Evolutionary conservation across 2,888 invertebrate genomes (phyloP), one percentile per base, ranked within the genome.

Genomic region (Orthosia gracilis): DNA sequence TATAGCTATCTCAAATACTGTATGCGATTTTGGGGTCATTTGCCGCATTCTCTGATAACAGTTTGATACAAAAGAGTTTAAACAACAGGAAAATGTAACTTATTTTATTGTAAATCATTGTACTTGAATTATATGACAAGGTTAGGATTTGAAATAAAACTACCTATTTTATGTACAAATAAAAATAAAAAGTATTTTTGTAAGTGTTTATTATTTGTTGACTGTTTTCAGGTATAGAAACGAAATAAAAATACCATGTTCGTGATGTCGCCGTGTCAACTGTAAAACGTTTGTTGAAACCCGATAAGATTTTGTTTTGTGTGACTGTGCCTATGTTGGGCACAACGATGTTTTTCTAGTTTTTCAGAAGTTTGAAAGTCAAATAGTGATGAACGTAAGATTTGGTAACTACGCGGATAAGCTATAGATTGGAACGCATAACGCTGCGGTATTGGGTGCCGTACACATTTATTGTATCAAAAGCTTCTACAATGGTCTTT

Each of bases 241-340:
- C 26, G 26, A 26, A 26, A 26, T 26, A 26, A 26, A 26, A 26
- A 26, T 26, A 26, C 26, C 26, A 26, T 26, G 26, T 26, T 26
- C 26, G 4, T 7, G 0, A 71, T 66, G 58, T 75, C 62, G 49
- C 21, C n/a, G 61, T 71, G 73, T 72, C 73, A 76, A 80, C 77
- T 83, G 59, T 85, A 74, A 85, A 84, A 86, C 69, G 76, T 78
- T 80, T 86, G 73, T 83, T 82, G 80, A 72, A 85, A 68, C 55
- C 72, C 59, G 70, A 72, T 50, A 66, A 52, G 31, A 12, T 73
- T 76, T 81, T 76, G 55, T 75, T 69, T 70, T 45, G n/a, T 4
- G 45, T 18, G 71, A 23, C 40, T 31, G 26, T 55, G 62, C 40
- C 23, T n/a, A n/a, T 45, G 12, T 23, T 45, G n/a, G n/a, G n/a